Conservation (phyloP, 1,140 invertebrate species). For the Heliconius eleuchia region DNA sequence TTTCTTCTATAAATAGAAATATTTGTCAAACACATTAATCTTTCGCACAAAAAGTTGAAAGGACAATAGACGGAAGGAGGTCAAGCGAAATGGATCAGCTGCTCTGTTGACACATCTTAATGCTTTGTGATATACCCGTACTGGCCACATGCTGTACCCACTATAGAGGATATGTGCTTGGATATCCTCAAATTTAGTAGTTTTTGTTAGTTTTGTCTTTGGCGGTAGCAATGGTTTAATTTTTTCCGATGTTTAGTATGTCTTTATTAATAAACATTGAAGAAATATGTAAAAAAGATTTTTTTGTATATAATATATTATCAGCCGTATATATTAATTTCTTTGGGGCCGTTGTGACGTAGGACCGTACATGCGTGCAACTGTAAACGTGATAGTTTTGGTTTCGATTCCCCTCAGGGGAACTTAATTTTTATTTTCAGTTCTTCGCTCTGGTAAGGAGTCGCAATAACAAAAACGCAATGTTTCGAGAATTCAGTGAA, state of each 20-base stretch:
- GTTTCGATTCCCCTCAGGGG: too few species aligned
- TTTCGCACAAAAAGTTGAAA: constrained; percentile 19
- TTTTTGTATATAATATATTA: not conserved
- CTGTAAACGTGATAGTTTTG: too few species aligned
- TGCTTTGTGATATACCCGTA: constrained; percentile 13
- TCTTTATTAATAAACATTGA: not conserved
- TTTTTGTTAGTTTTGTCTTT: not conserved
- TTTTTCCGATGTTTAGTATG: not conserved
- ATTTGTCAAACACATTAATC: constrained; percentile 17
- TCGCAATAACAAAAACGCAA: too few species aligned
- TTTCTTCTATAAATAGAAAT: not conserved
- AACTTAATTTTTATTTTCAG: not conserved
- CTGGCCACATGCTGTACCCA: not conserved
- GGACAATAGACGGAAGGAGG: constrained; percentile 18
- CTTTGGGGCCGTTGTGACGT: too few species aligned
- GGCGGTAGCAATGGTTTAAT: not conserved
- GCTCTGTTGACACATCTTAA: constrained; percentile 24
- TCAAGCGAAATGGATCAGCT: constrained; percentile 25
- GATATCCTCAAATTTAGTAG: not conserved
- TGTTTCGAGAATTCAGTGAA: too few species aligned
- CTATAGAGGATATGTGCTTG: not conserved
- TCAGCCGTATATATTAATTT: too few species aligned
- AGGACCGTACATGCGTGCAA: too few species aligned
- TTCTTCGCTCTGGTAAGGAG: not conserved
- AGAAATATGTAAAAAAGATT: too few species aligned